Percentiles rank a stretch among this genome's conserved stretches.
phyloP scores from a whole-genome alignment of 1,140 invertebrate genomes.

The Adelges cooleyi region DNA sequence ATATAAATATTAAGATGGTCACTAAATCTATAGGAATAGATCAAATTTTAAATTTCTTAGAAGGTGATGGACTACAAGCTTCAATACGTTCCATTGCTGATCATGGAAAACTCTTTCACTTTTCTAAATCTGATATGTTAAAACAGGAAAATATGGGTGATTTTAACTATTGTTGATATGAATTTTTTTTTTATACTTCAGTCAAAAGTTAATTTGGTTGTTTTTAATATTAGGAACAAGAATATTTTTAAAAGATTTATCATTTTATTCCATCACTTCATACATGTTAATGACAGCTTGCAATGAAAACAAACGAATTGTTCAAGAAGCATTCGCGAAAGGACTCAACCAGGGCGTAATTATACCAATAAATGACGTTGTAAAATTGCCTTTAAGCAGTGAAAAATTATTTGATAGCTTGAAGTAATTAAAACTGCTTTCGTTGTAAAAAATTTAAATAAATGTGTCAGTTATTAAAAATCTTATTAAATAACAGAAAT shows the following conservation, averaged over 20 bases:
- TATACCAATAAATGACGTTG: not conserved
- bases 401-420: too few species aligned
- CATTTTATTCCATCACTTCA: not conserved
- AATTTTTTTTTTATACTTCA: too few species aligned
- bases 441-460: too few species aligned
- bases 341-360: not conserved
- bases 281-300: not conserved
- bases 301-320: not conserved
- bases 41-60: conserved; percentile 5
- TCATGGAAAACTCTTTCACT: not conserved
- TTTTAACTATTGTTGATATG: too few species aligned
- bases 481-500: too few species aligned
- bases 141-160: not conserved
- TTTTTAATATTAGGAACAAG: not conserved
- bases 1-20: not conserved
- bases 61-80: not conserved
- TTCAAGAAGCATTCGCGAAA: not conserved
- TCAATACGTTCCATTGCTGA: not conserved
- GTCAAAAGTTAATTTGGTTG: too few species aligned
- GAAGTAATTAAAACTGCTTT: too few species aligned
- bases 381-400: too few species aligned
- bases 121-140: not conserved
- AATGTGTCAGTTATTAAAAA: too few species aligned
- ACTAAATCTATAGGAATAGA: not conserved
- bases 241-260: not conserved